Conservation (phyloP, 92 coral and sea anemone species). For the Paramuricea clavata region DNA sequence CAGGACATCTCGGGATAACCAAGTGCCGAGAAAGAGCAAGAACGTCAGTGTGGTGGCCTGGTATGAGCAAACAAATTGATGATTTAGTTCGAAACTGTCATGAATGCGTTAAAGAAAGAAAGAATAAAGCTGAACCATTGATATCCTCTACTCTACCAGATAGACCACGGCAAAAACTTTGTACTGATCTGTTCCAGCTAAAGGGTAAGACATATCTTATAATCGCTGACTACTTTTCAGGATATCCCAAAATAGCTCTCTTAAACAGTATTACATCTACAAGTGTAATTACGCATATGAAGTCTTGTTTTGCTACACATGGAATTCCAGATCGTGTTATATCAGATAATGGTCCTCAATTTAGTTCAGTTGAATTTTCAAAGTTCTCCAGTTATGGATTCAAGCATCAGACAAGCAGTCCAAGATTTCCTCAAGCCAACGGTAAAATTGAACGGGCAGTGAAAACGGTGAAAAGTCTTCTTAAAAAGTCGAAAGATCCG, state of each 20-base stretch:
- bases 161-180: constrained; percentile 39
- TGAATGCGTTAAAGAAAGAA: constrained; percentile 15
- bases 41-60: constrained; percentile 85
- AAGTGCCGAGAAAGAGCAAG: constrained; percentile 79
- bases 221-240: constrained; percentile 49
- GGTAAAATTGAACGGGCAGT: neutral
- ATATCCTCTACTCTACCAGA: neutral
- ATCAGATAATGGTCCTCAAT: constrained; percentile 72
- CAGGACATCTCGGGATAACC: constrained; percentile 82
- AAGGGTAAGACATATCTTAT: constrained; percentile 35
- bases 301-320: constrained; percentile 51
- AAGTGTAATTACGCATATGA: constrained; percentile 18
- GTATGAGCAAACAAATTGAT: constrained; percentile 55
- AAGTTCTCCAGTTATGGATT: neutral
- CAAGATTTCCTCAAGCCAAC: neutral
- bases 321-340: constrained; percentile 67
- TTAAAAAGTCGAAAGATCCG: neutral
- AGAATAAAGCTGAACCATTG: constrained; percentile 18
- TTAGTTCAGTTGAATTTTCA: neutral
- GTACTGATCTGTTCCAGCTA: constrained; percentile 43
- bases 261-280: neutral
- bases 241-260: constrained; percentile 21
- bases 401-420: neutral
- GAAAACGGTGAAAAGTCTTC: neutral
- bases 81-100: constrained; percentile 60